phyloP scores from a whole-genome alignment of 2,797 vertebrate species.

The Rhinichthys osculus region DNA sequence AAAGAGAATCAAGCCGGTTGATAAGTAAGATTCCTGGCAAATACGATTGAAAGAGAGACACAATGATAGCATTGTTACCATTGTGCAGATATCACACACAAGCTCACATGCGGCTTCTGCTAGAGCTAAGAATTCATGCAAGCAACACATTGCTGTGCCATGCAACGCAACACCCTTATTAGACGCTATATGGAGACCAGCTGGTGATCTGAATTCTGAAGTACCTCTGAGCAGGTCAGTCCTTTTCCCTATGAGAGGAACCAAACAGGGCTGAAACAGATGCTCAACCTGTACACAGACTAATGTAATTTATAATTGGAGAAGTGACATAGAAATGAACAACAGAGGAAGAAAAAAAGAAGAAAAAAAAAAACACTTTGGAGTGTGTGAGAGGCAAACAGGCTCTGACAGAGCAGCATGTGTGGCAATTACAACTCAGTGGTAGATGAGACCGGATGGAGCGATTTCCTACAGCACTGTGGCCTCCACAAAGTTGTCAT shows the following conservation, averaged over 20 bases:
- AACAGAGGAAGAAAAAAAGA: conserved; percentile 54
- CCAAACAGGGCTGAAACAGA: conserved; percentile 64
- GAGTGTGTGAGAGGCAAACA: conserved; percentile 61
- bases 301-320: conserved; percentile 69
- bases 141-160: conserved; percentile 21
- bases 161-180: conserved; percentile 27
- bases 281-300: conserved; percentile 58
- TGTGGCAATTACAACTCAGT: conserved; percentile 63
- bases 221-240: conserved; percentile 53
- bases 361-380: neutral
- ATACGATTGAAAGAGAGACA: conserved; percentile 51
- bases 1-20: conserved; percentile 76
- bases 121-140: conserved; percentile 37
- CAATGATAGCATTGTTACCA: neutral
- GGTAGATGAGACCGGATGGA: conserved; percentile 58
- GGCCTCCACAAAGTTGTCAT: conserved; percentile 31
- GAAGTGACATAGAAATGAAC: conserved; percentile 67
- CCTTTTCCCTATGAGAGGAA: conserved; percentile 56
- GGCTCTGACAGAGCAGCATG: conserved; percentile 67
- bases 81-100: conserved; percentile 11
- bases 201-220: conserved; percentile 51
- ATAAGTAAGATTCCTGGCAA: conserved; percentile 73
- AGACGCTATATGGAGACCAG: conserved; percentile 45
- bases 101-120: conserved; percentile 1
- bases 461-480: conserved; percentile 35